Conservation (phyloP, 2,888 invertebrate genomes). For the Amphipyra berbera region DNA sequence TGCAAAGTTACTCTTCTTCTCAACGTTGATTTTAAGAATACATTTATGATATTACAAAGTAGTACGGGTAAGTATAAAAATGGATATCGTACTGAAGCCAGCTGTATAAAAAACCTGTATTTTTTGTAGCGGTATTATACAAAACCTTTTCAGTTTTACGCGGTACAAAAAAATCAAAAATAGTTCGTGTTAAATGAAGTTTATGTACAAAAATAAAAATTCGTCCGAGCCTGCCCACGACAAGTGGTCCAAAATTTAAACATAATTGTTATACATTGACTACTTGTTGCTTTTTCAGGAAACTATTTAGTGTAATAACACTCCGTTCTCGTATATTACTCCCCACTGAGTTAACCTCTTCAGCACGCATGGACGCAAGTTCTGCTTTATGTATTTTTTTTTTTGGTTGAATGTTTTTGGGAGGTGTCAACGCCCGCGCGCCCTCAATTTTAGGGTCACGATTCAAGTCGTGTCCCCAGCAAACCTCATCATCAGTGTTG, state of each 20-base stretch:
- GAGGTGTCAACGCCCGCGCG: too few relatives aligned
- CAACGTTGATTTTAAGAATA: too few relatives aligned
- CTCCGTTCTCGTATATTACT: constrained; percentile 3
- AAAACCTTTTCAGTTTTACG: not conserved
- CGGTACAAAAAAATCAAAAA: constrained; percentile 3
- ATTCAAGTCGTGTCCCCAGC: too few relatives aligned
- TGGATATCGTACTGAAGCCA: not conserved
- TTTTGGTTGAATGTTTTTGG: not conserved
- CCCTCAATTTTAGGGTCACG: too few relatives aligned
- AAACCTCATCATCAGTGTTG: too few relatives aligned
- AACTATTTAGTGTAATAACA: constrained; percentile 23
- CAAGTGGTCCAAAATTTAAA: constrained; percentile 32
- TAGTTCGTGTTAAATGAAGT: constrained; percentile 15
- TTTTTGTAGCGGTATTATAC: not conserved
- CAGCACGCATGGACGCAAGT: not conserved
- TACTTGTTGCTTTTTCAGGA: constrained; percentile 31
- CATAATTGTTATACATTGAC: constrained; percentile 17
- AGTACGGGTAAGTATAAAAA: too few relatives aligned
- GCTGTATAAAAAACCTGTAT: too few relatives aligned
- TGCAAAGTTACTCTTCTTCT: too few relatives aligned
- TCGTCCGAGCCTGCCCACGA: not conserved
- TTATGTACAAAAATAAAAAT: constrained; percentile 29
- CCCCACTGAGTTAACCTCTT: constrained; percentile 9
- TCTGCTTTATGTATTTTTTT: constrained; percentile 2
- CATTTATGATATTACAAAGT: too few relatives aligned